Base-by-base conservation (phyloP, 2,888 invertebrate genomes). In the Petrolisthes cinctipes region DNA sequence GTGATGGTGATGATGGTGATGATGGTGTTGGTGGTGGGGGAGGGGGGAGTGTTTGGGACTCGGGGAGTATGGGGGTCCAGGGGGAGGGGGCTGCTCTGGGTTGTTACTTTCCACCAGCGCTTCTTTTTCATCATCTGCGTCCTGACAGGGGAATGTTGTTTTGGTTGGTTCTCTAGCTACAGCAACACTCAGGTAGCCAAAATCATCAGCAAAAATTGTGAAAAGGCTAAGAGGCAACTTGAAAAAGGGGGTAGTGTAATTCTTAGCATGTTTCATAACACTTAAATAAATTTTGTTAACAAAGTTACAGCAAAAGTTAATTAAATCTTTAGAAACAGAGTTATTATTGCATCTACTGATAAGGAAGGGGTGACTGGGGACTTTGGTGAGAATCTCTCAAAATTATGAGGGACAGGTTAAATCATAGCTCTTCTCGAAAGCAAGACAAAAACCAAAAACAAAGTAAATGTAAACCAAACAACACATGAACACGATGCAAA, bases 91-190 rank as follows among this genome's bases (percentile, higher is more conserved):
- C 54, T 76, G 86, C 56, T 82, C 81, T 76, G 83, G 89, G 75
- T 80, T 80, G 79, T 85, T 78, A 86, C 83, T 83, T 73, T 84
- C 83, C 83, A 71, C 85, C 87, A 88, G 75, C 84, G 80, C 82
- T 89, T 90, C 88, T 83, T 87, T 79, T 80, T 86, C 89, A 87
- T 90, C 90, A 82, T 90, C 89, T 87, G 90, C 86, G 86, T 89
- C 90, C 90, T 90, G 90, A 87, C 86, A 86, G 87, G 87, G 89
- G 85, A 89, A 90, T 89, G 90, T 90, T 89, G 88, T 90, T 90
- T 90, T 90, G 90, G 90, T 90, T 90, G 90, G 90, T 90, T 85
- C 80, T 86, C 83, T 86, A 89, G 78, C n/a, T 86, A 85, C 85
- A 85, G 82, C 57, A 57, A 20, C 81, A 88, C 79, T 66, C 81